Conservation (phyloP, 2,888 invertebrate genomes). For the Lepidochitona cinerea region DNA sequence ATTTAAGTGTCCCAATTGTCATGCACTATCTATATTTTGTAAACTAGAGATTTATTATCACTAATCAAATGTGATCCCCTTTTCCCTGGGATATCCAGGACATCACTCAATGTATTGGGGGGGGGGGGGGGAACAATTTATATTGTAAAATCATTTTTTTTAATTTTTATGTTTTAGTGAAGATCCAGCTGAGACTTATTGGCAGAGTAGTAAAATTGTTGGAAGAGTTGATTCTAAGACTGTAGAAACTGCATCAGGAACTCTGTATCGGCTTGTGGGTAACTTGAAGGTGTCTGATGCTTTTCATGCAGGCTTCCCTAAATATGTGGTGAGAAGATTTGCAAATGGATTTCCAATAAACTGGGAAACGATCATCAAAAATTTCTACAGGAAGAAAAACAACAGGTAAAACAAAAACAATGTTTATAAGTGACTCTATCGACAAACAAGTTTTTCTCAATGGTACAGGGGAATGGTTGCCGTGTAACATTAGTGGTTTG, state of each 20-base stretch:
- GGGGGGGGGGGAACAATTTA: too few species aligned
- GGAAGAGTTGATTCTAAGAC: slow-evolving; percentile 27
- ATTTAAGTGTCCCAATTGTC: too few species aligned
- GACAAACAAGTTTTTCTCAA: too few species aligned
- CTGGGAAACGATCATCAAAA: slow-evolving; percentile 43
- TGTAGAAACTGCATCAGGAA: slow-evolving; percentile 36
- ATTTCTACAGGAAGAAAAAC: slow-evolving; percentile 26
- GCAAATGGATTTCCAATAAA: slow-evolving; percentile 45
- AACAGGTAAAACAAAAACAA: slow-evolving; percentile 9
- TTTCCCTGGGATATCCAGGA: too few species aligned
- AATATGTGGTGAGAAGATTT: slow-evolving; percentile 35
- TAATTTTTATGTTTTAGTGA: not conserved
- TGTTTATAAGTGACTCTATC: too few species aligned
- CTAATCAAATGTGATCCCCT: too few species aligned
- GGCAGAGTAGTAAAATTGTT: slow-evolving; percentile 50
- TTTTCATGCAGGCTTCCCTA: slow-evolving; percentile 41
- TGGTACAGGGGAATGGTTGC: too few species aligned
- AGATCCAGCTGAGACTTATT: slow-evolving; percentile 22
- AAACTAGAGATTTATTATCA: not conserved
- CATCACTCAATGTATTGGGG: too few species aligned
- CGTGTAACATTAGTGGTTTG: too few species aligned
- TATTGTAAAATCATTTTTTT: too few species aligned
- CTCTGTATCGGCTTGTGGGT: slow-evolving; percentile 44
- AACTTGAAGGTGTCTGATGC: slow-evolving; percentile 40
- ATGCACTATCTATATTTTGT: not conserved